Conservation (phyloP, 2,888 invertebrate species). For the Ochropleura plecta region DNA sequence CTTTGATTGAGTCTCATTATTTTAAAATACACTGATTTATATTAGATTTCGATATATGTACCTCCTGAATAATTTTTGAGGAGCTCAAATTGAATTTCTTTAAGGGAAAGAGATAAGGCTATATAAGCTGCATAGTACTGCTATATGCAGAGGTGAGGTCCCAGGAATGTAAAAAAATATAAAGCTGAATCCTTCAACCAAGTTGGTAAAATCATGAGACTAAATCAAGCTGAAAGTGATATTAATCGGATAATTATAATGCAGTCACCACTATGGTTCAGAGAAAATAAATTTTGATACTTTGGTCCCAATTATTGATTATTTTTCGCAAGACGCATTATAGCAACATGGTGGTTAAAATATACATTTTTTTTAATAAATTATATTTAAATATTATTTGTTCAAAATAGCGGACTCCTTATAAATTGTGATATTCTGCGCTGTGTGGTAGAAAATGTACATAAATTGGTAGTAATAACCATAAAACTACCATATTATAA, state of each 20-base stretch:
- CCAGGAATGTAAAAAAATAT: neutral
- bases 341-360: slow-evolving; percentile 40
- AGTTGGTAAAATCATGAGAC: slow-evolving; percentile 26
- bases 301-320: slow-evolving; percentile 77
- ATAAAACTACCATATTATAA: slow-evolving; percentile 11
- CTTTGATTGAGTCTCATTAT: slow-evolving; percentile 40
- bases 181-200: neutral
- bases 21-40: neutral
- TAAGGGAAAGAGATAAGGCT: too few relatives aligned
- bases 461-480: neutral
- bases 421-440: slow-evolving; percentile 51
- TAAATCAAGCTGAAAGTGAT: slow-evolving; percentile 44
- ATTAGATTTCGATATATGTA: neutral
- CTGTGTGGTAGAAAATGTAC: slow-evolving; percentile 15
- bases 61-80: neutral
- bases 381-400: slow-evolving; percentile 42
- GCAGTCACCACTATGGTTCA: slow-evolving; percentile 35
- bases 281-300: slow-evolving; percentile 64
- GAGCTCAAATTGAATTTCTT: neutral
- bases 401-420: slow-evolving; percentile 42
- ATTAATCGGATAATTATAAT: slow-evolving; percentile 37
- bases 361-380: slow-evolving; percentile 47
- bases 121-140: neutral
- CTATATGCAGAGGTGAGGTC: neutral
- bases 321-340: slow-evolving; percentile 56